Conservation (phyloP, 2,113 vertebrate genomes). For the Gymnorhina tibicen region DNA sequence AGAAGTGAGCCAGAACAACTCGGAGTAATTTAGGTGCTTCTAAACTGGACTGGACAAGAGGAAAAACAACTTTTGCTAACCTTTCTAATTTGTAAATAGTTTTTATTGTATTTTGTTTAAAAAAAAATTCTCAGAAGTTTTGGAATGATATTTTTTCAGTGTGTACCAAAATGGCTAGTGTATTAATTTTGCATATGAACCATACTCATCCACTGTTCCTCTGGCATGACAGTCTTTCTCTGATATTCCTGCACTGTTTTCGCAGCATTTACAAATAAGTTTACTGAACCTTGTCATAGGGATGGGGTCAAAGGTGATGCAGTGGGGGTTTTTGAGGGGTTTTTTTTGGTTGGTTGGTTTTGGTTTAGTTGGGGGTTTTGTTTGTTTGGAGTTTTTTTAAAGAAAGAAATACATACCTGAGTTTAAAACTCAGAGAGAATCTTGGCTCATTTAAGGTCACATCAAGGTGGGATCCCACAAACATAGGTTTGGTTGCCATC, state of each 20-base stretch:
- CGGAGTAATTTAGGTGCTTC: background rate
- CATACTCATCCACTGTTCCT: background rate
- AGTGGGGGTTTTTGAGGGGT: fast-evolving
- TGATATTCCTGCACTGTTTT: background rate
- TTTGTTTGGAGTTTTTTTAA: background rate
- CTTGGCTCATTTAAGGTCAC: background rate
- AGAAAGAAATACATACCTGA: background rate
- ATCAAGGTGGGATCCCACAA: background rate
- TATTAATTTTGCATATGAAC: background rate
- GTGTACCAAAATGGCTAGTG: background rate
- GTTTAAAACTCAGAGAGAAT: background rate
- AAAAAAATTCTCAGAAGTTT: background rate
- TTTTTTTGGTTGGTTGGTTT: background rate
- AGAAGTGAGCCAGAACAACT: background rate
- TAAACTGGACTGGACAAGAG: background rate
- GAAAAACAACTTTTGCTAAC: background rate
- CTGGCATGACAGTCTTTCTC: background rate
- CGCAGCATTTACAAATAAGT: background rate
- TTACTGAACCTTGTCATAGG: background rate
- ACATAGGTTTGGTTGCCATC: background rate
- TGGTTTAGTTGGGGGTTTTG: background rate
- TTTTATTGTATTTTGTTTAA: background rate
- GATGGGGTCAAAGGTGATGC: background rate
- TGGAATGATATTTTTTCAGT: background rate
- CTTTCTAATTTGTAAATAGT: background rate